Evolutionary conservation across 2,888 invertebrate species (phyloP).

Genomic region (Chromoteleia sp.): DNA sequence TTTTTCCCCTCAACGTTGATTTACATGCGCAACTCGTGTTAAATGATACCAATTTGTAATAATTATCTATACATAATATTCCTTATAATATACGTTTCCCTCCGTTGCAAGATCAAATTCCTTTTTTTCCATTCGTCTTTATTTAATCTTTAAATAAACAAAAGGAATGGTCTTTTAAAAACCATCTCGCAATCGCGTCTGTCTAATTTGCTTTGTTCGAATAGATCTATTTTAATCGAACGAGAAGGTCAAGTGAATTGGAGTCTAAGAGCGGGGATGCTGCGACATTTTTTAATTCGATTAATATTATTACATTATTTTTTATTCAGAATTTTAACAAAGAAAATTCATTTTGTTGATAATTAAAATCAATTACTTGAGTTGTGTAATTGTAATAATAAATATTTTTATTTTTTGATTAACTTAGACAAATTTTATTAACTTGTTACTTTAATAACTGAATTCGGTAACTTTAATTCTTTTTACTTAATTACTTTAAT

Average conservation of each 20-base stretch:
- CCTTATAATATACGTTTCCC: neutral
- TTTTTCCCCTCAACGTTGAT: neutral
- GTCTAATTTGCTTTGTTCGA: conserved; percentile 25
- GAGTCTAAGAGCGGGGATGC: conserved; percentile 1
- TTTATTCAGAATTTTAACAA: no score
- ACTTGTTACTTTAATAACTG: no score
- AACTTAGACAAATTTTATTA: no score
- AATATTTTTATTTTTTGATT: no score
- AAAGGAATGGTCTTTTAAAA: neutral
- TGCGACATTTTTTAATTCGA: neutral
- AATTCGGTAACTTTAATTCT: no score
- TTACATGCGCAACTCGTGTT: conserved; percentile 6
- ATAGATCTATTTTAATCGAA: conserved; percentile 24
- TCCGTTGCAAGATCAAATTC: neutral
- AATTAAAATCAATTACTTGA: no score
- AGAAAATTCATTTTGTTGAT: no score
- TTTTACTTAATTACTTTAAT: no score
- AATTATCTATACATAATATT: conserved; percentile 10
- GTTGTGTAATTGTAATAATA: no score
- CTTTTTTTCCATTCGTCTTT: neutral
- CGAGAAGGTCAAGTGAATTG: conserved; percentile 28
- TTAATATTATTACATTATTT: no score
- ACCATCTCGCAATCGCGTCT: neutral
- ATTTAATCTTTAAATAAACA: neutral
- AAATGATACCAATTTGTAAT: conserved; percentile 35